Evolutionary conservation across 2,888 invertebrate genomes (phyloP), one percentile per base, ranked within the genome.

Genomic region (Empis stercorea): DNA sequence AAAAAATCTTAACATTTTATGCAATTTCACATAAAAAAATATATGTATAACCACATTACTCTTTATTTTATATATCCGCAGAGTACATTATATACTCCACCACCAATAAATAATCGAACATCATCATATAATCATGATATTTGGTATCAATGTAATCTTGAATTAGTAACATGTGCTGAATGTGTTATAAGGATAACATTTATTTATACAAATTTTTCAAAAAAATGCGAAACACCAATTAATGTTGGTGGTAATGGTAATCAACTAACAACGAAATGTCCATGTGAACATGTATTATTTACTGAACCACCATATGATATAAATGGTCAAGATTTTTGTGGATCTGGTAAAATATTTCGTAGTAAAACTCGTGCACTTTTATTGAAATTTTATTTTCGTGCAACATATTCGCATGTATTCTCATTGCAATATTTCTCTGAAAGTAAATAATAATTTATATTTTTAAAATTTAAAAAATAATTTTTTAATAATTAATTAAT

Each of bases 141-240:
- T 30, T 68, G 68, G 66, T 68, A 67, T 48, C 75, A 76, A 55
- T 81, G 81, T 59, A 75, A 74, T 52, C 64, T 81, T 46, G 81
- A 82, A 62, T 67, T 83, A 52, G 75, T 81, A 38, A 80, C 82
- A 3, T 83, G 83, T 59, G 78, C 83, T 1, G 79, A 80, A 15
- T 83, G 83, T 59, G 73, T 81, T 44, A 75, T 68, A 15, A 61
- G 67, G 17, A 62, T 68, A 23, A 66, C 66, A 14, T 66, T 68
- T 30, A 65, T 62, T 2, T 61, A 62, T 46, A 58, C 63, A 10
- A 65, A 68, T 48, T 68, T 69, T 52, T 65, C 66, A 2, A 67
- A 63, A 48, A 62, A 55, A 20, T 68, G 69, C 51, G 58, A 59
- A 38, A 58, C 57, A 43, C 51, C 59, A 15, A 58, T 59, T 30